These are phyloP conservation scores for Threskiornis aethiopicus DNA, from an alignment of 2,797 vertebrate genomes.

Conservation along the genomic window DNA sequence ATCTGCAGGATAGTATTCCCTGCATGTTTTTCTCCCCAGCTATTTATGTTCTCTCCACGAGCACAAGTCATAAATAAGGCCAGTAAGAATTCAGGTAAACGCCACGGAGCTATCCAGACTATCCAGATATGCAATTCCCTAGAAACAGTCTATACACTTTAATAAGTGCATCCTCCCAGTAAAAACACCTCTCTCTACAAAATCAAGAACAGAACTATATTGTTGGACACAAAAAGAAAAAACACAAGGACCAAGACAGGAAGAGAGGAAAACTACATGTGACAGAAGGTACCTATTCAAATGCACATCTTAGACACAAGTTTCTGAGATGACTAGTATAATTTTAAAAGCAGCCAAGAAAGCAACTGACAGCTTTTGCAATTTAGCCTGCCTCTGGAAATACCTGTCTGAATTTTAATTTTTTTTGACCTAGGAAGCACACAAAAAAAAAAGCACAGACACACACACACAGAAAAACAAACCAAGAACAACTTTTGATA, in stretches of 20 bases:
- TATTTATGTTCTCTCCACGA: neutral
- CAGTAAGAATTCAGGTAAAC: neutral
- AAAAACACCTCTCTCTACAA: neutral
- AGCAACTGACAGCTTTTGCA: neutral
- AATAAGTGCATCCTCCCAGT: neutral
- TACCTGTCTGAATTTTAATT: neutral
- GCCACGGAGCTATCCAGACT: neutral
- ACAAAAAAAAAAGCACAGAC: neutral
- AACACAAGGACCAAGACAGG: neutral
- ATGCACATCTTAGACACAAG: neutral
- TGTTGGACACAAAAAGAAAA: neutral
- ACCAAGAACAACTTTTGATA: neutral
- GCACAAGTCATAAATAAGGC: neutral
- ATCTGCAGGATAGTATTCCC: slow-evolving; percentile 10
- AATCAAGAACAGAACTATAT: neutral
- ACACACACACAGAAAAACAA: neutral
- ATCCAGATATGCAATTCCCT: neutral
- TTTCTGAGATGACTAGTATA: neutral
- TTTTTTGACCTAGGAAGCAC: neutral
- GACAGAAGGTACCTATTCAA: neutral
- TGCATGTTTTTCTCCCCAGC: neutral
- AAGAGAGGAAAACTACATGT: neutral
- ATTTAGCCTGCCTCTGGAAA: neutral
- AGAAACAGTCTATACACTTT: neutral
- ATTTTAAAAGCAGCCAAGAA: neutral